Base-by-base conservation (phyloP, 2,113 vertebrate species). In the Gadus macrocephalus region DNA sequence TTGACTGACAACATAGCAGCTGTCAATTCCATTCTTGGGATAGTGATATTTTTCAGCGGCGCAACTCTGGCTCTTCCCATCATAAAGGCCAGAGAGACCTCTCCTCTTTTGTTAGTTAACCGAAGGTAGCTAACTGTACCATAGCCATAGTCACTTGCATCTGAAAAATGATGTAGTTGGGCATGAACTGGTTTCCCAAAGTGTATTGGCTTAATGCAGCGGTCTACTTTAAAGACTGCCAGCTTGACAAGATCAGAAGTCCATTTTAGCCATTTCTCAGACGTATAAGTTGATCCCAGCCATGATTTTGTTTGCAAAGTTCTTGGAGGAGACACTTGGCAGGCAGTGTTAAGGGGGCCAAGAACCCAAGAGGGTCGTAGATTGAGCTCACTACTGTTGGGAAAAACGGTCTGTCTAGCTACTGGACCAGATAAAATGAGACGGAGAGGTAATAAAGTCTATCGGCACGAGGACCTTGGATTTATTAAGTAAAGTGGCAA, bases 71-170 rank as follows among this genome's bases (percentile, higher is more conserved):
- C 11, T 25, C 73, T 76, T 27, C 74, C 68, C 7, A 76, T 4
- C 1, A 66, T 8, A 19, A 72, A 76, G 19, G 68, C 17, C 25
- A 71, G 20, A 31, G 73, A 61, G 6, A 25, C 64, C 31, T 58
- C 16, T 4, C 19, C 69, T 25, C 53, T 35, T 20, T 16, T 55
- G 28, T 65, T 72, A 12, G 15, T 19, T 53, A 38, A 22, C 15
- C 59, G 2, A 6, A 76, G 15, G 28, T 65, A 76, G 28, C 16
- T 53, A 7, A 58, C 68, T 53, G 60, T n/a, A 17, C 68, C 74
- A 56, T 75, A 73, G 35, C 68, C 68, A 9, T 14, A 14, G 11
- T 73, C 74, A 71, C 62, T 72, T n/a, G 69, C 69, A 67, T 76
- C 69, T 3, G 74, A 27, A 59, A 73, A 76, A 20, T 73, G 35